phyloP scores from a whole-genome alignment of 1,140 invertebrate genomes.

The Samia ricini region DNA sequence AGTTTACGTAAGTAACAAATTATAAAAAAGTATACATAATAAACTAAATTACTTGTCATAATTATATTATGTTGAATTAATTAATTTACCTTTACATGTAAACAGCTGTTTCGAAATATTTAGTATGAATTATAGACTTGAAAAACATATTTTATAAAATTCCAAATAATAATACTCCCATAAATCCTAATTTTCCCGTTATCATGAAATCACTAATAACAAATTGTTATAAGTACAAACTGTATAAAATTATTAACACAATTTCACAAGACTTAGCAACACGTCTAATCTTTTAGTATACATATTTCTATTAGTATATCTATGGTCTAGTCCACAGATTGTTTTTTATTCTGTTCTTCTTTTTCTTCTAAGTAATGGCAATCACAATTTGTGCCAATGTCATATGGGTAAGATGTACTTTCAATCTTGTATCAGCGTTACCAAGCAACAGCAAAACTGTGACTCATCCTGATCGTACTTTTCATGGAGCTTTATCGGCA shows the following conservation, averaged over 20 bases:
- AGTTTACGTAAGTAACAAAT: background rate
- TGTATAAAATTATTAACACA: background rate
- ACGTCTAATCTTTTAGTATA: too few species aligned
- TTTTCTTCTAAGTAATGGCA: too few species aligned
- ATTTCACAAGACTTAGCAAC: too few species aligned
- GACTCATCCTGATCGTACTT: too few species aligned
- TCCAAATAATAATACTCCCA: constrained; percentile 11
- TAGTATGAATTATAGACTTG: constrained; percentile 15
- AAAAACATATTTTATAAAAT: constrained; percentile 43
- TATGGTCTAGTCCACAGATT: too few species aligned
- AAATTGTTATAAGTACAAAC: background rate
- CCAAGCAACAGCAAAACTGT: too few species aligned
- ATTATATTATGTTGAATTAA: background rate
- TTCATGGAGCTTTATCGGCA: too few species aligned
- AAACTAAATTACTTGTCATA: background rate
- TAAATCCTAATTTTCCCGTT: background rate
- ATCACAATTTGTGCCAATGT: too few species aligned
- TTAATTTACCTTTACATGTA: constrained; percentile 57
- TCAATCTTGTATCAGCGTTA: too few species aligned
- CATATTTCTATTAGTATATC: too few species aligned
- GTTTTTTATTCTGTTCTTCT: too few species aligned
- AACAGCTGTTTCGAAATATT: constrained; percentile 45
- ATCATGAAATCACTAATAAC: background rate
- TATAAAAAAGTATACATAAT: background rate
- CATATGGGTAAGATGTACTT: too few species aligned